These are phyloP conservation scores for Ormyrus pomaceus DNA, from an alignment of 2,888 invertebrate genomes.

Conservation along the genomic window DNA sequence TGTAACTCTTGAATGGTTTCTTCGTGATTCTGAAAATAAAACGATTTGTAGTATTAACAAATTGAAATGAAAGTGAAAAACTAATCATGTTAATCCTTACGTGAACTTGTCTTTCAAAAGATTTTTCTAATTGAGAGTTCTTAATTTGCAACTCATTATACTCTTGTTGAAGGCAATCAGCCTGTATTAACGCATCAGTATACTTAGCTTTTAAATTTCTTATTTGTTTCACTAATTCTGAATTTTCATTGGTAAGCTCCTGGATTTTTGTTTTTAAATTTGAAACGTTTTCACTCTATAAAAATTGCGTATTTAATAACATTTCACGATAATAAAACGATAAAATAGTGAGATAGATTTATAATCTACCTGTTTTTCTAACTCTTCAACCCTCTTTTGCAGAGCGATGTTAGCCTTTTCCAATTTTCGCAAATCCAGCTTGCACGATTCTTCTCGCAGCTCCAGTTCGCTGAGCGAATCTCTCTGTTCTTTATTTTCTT, in stretches of 20 bases:
- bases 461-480: slow-evolving; percentile 57
- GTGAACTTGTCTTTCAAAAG: slow-evolving; percentile 58
- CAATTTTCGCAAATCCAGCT: slow-evolving; percentile 56
- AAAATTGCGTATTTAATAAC: slow-evolving; percentile 10
- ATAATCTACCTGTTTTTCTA: slow-evolving; percentile 58
- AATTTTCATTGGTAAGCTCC: slow-evolving; percentile 58
- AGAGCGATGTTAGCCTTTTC: slow-evolving; percentile 59
- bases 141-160: slow-evolving; percentile 55
- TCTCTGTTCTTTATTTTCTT: slow-evolving; percentile 63
- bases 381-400: slow-evolving; percentile 56
- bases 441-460: slow-evolving; percentile 56
- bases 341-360: slow-evolving; percentile 5
- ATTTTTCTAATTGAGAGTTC: slow-evolving; percentile 55
- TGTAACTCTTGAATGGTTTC: slow-evolving; percentile 60
- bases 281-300: slow-evolving; percentile 57
- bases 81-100: slow-evolving; percentile 36
- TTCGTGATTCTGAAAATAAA: slow-evolving; percentile 57
- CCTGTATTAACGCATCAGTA: slow-evolving; percentile 59
- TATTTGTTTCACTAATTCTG: slow-evolving; percentile 51
- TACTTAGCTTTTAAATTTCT: slow-evolving; percentile 50
- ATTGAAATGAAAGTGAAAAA: too few relatives aligned
- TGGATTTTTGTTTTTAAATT: slow-evolving; percentile 57
- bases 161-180: slow-evolving; percentile 57
- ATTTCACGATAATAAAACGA: neutral
- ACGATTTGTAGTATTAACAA: neutral